These are phyloP conservation scores for Yponomeuta cagnagella DNA, from an alignment of 2,888 invertebrate species.

Conservation along the genomic window DNA sequence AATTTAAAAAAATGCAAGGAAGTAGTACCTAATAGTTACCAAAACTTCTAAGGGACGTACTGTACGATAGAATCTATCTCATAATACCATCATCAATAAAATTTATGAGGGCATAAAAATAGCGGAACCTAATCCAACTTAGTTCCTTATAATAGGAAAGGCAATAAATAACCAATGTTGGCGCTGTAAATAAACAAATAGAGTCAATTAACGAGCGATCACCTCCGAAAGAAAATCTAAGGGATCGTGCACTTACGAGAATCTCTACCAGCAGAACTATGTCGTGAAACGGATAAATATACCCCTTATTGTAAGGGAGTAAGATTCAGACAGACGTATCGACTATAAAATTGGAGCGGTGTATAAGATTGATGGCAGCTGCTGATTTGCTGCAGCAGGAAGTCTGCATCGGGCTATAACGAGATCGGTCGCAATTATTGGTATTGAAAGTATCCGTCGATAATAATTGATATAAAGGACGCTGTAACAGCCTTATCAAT, in stretches of 20 bases:
- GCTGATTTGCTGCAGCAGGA: background rate
- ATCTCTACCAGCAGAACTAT: background rate
- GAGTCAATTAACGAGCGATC: background rate
- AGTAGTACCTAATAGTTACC: no score
- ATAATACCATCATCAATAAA: background rate
- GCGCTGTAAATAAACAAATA: conserved; percentile 1
- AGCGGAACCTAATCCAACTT: background rate
- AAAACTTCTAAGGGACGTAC: no score
- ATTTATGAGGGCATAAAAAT: background rate
- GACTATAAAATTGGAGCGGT: background rate
- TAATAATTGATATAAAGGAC: background rate
- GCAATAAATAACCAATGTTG: background rate
- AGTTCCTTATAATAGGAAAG: background rate
- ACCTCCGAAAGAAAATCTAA: background rate
- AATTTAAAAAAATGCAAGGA: no score
- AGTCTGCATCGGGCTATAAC: background rate
- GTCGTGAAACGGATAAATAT: background rate
- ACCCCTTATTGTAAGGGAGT: background rate
- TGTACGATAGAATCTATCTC: no score
- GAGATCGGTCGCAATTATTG: background rate
- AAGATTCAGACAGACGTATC: background rate
- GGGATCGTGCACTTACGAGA: background rate
- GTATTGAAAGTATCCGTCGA: background rate
- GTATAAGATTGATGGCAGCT: background rate
- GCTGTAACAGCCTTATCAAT: background rate